Evolutionary conservation across 2,888 invertebrate species (phyloP).

Genomic region (Vanessa cardui): DNA sequence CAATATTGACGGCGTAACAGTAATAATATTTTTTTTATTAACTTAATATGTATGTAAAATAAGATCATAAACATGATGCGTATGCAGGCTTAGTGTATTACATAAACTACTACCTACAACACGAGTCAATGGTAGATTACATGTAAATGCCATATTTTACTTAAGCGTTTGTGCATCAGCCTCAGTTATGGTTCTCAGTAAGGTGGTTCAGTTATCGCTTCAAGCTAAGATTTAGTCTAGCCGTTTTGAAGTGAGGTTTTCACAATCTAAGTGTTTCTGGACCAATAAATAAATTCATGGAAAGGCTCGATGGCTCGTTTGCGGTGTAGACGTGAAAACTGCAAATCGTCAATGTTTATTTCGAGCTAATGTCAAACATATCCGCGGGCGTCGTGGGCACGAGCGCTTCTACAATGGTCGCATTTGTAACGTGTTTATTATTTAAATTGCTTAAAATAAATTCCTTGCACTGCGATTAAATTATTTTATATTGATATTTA

Average conservation of each 20-base stretch:
- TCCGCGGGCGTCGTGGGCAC: constrained; percentile 60
- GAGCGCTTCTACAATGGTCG: constrained; percentile 52
- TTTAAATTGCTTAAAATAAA: background rate
- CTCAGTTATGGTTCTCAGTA: constrained; percentile 31
- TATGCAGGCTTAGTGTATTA: background rate
- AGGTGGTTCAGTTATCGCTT: constrained; percentile 40
- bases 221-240: constrained; percentile 42
- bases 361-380: constrained; percentile 71
- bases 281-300: constrained; percentile 53
- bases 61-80: too few species aligned
- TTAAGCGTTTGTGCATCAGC: constrained; percentile 33
- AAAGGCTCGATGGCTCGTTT: constrained; percentile 53
- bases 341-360: constrained; percentile 75
- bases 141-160: constrained; percentile 33
- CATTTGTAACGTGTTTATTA: constrained; percentile 12
- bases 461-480: too few species aligned
- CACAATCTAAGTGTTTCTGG: constrained; percentile 48
- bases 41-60: too few species aligned
- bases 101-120: constrained; percentile 9
- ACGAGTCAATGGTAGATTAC: constrained; percentile 18
- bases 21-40: too few species aligned
- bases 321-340: constrained; percentile 57
- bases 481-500: too few species aligned
- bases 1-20: too few species aligned
- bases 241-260: constrained; percentile 42